Evolutionary conservation across 2,888 invertebrate species (phyloP), one percentile per base, ranked within the genome.

Genomic region (Eudasyphora cyanicolor): DNA sequence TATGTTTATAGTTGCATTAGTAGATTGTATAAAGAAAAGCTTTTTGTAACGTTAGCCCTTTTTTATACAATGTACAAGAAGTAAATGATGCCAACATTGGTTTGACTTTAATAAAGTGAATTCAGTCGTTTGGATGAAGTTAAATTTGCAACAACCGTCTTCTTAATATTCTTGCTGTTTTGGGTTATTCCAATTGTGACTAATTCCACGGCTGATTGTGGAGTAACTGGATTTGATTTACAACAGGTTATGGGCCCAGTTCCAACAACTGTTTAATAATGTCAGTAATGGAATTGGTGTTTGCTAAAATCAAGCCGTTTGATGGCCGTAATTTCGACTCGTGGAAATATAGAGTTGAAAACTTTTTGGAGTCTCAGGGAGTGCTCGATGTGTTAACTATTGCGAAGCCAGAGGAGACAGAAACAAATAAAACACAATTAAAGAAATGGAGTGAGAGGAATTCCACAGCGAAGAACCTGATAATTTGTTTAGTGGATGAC

Each of bases 291-390:
- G 76, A 80, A 81, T 70, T 77, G 42, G 77, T 77, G 12, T 83
- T 83, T 45, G 74, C 77, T 6, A 83, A 80, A 80, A 83, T 77
- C 27, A 83, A 83, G 27, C 83, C 76, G n/a, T 83, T 80, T 51
- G 69, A 79, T 79, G 82, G 82, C n/a, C 45, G 45, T 14, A 83
- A 79, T 27, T 80, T 83, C 29, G 79, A 77, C 27, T 80, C 83
- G 6, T 83, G 76, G 80, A 84, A 84, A 29, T 84, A 78, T 49
- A 42, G 77, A 14, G 45, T 45, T 12, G 45, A 45, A 45, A 8
- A 45, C 14, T 45, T 45, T 12, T 12, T 45, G 45, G 45, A 45
- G 45, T 10, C 45, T 5, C 45, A 45, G n/a, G 45, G 14, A 14
- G 45, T 45, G 6, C 45, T 45, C 14, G 14, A 45, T 45, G 45